Percentiles rank a stretch among this genome's conserved stretches.
Conservation (phyloP, 2,888 invertebrate species). For the Drosophila colorata region DNA sequence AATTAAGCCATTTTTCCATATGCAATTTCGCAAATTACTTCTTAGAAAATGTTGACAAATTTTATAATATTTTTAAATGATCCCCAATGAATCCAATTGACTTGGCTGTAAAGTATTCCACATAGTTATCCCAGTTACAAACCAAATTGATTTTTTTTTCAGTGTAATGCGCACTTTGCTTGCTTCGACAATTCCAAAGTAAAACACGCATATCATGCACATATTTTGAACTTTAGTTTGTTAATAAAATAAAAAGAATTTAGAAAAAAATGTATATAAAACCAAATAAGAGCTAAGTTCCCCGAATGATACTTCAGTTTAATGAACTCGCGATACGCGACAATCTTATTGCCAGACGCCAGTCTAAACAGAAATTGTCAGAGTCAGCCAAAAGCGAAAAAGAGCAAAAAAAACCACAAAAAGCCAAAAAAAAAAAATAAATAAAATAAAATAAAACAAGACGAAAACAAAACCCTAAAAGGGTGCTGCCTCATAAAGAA, state of each 20-base stretch:
- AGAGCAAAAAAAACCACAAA: constrained; percentile 15
- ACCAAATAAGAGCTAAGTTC: constrained; percentile 44
- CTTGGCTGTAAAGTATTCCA: not conserved
- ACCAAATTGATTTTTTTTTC: constrained; percentile 12
- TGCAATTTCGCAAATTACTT: not conserved
- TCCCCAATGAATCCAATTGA: not conserved
- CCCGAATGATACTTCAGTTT: constrained; percentile 75
- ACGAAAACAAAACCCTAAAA: constrained; percentile 32
- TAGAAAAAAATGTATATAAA: constrained; percentile 1
- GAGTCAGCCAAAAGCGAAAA: constrained; percentile 29
- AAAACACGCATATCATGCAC: constrained; percentile 41
- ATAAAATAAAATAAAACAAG: too few species aligned
- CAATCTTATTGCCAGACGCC: constrained; percentile 45
- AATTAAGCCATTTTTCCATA: too few species aligned
- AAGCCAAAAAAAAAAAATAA: constrained; percentile 28
- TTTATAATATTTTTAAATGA: not conserved
- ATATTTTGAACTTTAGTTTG: constrained; percentile 64
- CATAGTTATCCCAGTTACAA: not conserved
- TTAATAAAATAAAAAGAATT: constrained; percentile 30
- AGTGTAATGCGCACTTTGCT: constrained; percentile 36
- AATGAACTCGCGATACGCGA: constrained; percentile 67
- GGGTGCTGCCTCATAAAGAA: constrained; percentile 28
- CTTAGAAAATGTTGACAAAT: not conserved
- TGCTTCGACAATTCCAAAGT: constrained; percentile 6
- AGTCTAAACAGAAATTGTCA: constrained; percentile 29